Percentiles rank a stretch among this genome's conserved stretches.
Evolutionary conservation across 2,797 vertebrate genomes (phyloP).

Genomic region (Mormyrops attenuatus): DNA sequence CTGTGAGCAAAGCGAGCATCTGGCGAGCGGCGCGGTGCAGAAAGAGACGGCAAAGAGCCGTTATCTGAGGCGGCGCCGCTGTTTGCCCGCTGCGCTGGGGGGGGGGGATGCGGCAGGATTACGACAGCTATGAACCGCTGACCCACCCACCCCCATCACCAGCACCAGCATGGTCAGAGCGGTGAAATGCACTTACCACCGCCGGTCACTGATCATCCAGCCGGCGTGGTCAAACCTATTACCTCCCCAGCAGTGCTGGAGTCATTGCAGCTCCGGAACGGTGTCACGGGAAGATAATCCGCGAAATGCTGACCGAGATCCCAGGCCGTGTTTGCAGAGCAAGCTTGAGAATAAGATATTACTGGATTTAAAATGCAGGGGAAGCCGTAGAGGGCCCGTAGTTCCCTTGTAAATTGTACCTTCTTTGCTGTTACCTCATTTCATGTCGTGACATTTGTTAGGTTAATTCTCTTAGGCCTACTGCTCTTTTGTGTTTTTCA

Average conservation of each 20-base stretch:
- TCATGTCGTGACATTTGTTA: not conserved
- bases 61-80: not conserved
- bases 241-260: not conserved
- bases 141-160: not conserved
- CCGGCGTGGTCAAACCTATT: not conserved
- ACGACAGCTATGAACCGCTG: not conserved
- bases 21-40: not conserved
- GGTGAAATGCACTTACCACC: not conserved
- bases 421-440: not conserved
- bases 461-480: not conserved
- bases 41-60: not conserved
- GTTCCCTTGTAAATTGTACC: not conserved
- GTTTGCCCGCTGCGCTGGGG: not conserved
- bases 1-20: not conserved
- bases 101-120: not conserved
- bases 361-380: not conserved
- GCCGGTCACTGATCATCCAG: not conserved
- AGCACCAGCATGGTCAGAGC: not conserved
- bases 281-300: not conserved
- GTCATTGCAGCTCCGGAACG: not conserved
- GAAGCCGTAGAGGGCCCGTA: not conserved
- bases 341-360: conserved; percentile 8
- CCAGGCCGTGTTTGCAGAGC: not conserved
- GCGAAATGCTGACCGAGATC: not conserved
- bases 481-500: not conserved